Evolutionary conservation across 2,888 invertebrate genomes (phyloP), one percentile per base, ranked within the genome.

Genomic region (Dastarcus helophoroides): DNA sequence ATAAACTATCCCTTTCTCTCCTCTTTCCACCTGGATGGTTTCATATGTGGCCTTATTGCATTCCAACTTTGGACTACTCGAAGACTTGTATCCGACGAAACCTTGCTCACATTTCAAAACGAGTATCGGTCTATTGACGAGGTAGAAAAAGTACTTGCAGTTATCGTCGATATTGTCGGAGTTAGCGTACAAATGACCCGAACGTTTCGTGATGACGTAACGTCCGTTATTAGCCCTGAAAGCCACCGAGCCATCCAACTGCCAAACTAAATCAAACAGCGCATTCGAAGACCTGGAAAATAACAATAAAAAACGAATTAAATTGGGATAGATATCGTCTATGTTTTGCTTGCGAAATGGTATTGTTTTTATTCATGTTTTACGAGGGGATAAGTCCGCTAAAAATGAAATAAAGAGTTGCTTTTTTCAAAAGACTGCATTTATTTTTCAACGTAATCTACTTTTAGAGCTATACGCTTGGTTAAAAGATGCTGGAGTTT

Each of bases 21-120:
- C 83, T 42, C 89, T 74, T 58, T 90, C 84, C 34, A 94, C 86
- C 56, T 82, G 76, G 45, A 94, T 90, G 35, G 89, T 86, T 65
- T 91, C 91, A 58, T 93, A 93, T 45, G 79, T 80, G 37, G 91
- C 88, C 67, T 91, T 91, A 67, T 93, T 94, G 69, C 93, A 94
- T 65, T 94, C 93, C 47, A 93, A 67, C 58, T 84, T 82, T 19
- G 79, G 72, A 50, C 80, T 83, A 19, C 74, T 69, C 1, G 73
- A 65, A 30, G 75, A 72, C 64, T 90, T 91, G 51, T 83, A 85
- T 1, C 94, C 94, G 34, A 95, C 91, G 63, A 91, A 94, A 22
- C 95, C 95, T 63, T 90, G 90, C 56, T 94, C 93, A 56, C 86
- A 85, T 64, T 91, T 89, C 52, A 95, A 67, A 50, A 95, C 90